A percentile compares a stretch with the other conserved stretches of the same genome.
These are phyloP conservation scores for Crocuta crocuta DNA, from an alignment of 2,113 vertebrate species.

Conservation along the genomic window DNA sequence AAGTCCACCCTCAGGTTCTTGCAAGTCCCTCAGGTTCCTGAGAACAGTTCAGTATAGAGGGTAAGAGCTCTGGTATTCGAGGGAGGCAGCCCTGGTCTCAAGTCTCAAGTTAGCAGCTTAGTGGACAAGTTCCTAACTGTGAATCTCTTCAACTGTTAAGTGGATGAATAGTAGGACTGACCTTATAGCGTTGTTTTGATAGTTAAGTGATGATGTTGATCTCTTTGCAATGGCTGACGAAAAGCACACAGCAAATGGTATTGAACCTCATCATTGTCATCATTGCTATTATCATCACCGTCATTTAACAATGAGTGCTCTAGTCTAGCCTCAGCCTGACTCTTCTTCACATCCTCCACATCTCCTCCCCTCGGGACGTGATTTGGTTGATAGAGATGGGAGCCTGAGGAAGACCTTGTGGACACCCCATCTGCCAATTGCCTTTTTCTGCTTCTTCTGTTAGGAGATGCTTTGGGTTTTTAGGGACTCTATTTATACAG, in stretches of 20 bases:
- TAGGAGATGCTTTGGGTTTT: conserved; percentile 61
- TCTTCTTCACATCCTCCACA: background rate
- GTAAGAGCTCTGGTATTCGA: background rate
- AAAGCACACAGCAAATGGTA: background rate
- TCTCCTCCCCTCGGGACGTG: background rate
- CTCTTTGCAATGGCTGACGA: background rate
- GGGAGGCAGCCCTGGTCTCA: background rate
- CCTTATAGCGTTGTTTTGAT: background rate
- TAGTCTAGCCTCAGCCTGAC: background rate
- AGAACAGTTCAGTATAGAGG: background rate
- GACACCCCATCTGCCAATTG: background rate
- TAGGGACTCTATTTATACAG: conserved; percentile 65
- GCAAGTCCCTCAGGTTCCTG: background rate
- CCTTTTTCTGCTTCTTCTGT: conserved; percentile 46
- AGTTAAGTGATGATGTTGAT: background rate
- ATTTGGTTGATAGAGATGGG: background rate
- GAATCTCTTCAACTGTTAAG: background rate
- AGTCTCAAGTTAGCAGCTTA: background rate
- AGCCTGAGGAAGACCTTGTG: background rate
- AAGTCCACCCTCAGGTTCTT: background rate
- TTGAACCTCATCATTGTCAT: background rate
- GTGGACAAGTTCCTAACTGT: background rate
- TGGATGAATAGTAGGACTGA: background rate
- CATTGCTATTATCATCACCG: background rate
- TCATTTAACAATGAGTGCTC: background rate